These are phyloP conservation scores for Conus canariensis DNA, from an alignment of 2,888 invertebrate genomes.

Conservation along the genomic window DNA sequence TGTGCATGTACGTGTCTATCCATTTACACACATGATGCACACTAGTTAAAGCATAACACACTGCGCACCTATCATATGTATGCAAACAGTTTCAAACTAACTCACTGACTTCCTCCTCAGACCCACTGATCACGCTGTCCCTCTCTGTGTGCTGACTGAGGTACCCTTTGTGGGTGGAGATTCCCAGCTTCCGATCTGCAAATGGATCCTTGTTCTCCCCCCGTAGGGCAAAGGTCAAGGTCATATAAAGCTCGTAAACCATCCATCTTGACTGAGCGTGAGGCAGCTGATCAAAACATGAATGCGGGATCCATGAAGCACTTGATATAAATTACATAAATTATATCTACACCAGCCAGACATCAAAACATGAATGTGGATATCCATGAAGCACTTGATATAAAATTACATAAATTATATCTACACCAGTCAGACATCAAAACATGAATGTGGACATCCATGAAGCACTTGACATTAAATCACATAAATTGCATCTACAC, in stretches of 20 bases:
- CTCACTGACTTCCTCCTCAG: slow-evolving; percentile 61
- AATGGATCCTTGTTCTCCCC: slow-evolving; percentile 74
- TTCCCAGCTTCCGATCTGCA: slow-evolving; percentile 67
- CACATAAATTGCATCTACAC: too few species aligned
- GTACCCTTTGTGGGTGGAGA: slow-evolving; percentile 66
- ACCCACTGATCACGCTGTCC: slow-evolving; percentile 64
- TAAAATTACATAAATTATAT: too few species aligned
- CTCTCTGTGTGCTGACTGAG: slow-evolving; percentile 67
- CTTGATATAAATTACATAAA: too few species aligned
- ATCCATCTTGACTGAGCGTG: slow-evolving; percentile 77
- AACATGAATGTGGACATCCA: too few species aligned
- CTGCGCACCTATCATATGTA: too few species aligned
- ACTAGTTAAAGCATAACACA: too few species aligned
- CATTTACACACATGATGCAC: too few species aligned
- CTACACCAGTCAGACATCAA: background rate
- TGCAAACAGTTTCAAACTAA: background rate
- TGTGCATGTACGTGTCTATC: background rate
- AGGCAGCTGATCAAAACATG: slow-evolving; percentile 67
- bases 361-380: too few species aligned
- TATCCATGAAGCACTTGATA: too few species aligned
- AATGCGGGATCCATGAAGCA: too few species aligned
- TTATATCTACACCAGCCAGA: background rate
- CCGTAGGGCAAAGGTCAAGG: slow-evolving; percentile 76
- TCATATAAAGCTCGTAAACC: slow-evolving; percentile 77
- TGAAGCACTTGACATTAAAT: too few species aligned